Evolutionary conservation across 2,888 invertebrate species (phyloP).

Genomic region (Bombyx huttoni): DNA sequence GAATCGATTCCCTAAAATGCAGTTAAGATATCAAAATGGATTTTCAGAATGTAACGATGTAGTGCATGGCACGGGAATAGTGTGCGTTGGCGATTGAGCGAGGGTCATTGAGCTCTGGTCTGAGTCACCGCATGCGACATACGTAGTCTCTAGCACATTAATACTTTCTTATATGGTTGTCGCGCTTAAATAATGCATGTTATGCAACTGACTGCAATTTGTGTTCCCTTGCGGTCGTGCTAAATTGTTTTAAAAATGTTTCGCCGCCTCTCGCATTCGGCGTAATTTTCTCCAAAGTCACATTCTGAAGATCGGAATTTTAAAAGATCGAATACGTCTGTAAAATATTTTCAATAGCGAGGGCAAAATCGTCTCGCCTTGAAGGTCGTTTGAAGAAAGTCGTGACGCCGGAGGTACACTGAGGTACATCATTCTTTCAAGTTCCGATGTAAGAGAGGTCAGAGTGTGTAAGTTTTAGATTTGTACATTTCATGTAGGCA

Average conservation of each 20-base stretch:
- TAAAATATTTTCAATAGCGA: neutral
- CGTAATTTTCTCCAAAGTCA: neutral
- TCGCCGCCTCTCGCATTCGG: constrained; percentile 17
- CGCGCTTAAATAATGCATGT: constrained; percentile 67
- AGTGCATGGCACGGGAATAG: constrained; percentile 51
- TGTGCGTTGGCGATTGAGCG: constrained; percentile 45
- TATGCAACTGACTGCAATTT: constrained; percentile 66
- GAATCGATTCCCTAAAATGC: constrained; percentile 20
- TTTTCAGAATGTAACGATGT: constrained; percentile 39
- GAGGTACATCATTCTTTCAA: no score
- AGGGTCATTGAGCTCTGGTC: constrained; percentile 53
- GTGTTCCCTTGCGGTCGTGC: constrained; percentile 36
- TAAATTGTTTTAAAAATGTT: constrained; percentile 29
- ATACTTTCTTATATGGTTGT: constrained; percentile 68
- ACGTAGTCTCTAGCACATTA: constrained; percentile 61
- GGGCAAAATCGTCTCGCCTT: no score
- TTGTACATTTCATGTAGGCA: no score
- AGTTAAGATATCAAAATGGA: constrained; percentile 13
- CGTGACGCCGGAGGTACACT: no score
- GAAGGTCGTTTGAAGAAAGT: no score
- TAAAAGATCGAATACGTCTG: neutral
- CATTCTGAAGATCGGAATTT: neutral
- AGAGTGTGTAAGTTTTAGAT: no score
- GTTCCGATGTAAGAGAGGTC: no score
- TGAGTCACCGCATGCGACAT: constrained; percentile 59